These are phyloP conservation scores for Synergus japonicus DNA, from an alignment of 2,888 invertebrate species.

Conservation along the genomic window DNA sequence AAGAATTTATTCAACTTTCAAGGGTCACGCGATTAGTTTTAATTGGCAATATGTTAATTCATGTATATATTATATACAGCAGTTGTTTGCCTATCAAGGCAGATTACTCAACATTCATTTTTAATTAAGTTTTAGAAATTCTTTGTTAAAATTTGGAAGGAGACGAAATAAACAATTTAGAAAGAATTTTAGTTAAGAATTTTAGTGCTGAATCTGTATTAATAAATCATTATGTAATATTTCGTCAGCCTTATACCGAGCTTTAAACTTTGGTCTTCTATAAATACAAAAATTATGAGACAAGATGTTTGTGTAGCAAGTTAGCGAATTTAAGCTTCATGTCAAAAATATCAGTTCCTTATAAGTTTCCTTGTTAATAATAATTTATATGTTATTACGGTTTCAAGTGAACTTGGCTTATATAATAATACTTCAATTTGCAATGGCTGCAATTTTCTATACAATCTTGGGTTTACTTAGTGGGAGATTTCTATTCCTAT, in stretches of 20 bases:
- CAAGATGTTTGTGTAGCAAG: constrained; percentile 15
- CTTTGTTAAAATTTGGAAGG: too few species aligned
- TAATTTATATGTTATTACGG: too few species aligned
- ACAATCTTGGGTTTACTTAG: background rate
- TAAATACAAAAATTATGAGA: background rate
- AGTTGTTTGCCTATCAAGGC: background rate
- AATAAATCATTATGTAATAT: constrained; percentile 38
- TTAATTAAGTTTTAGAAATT: background rate
- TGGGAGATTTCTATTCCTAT: background rate
- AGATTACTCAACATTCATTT: background rate
- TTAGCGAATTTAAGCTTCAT: background rate
- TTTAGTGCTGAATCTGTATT: background rate
- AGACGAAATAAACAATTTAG: too few species aligned
- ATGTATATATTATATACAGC: too few species aligned
- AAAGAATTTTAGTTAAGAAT: too few species aligned
- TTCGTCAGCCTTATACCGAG: background rate
- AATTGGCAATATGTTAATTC: background rate
- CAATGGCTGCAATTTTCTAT: background rate
- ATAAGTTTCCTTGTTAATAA: too few species aligned
- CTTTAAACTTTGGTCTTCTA: background rate
- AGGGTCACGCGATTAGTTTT: background rate
- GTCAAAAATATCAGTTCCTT: background rate
- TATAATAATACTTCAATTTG: too few species aligned
- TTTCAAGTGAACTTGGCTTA: background rate
- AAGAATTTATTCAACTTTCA: background rate